Evolutionary conservation across 2,888 invertebrate species (phyloP), one percentile per base, ranked within the genome.

Genomic region (Brachyopa scutellaris): DNA sequence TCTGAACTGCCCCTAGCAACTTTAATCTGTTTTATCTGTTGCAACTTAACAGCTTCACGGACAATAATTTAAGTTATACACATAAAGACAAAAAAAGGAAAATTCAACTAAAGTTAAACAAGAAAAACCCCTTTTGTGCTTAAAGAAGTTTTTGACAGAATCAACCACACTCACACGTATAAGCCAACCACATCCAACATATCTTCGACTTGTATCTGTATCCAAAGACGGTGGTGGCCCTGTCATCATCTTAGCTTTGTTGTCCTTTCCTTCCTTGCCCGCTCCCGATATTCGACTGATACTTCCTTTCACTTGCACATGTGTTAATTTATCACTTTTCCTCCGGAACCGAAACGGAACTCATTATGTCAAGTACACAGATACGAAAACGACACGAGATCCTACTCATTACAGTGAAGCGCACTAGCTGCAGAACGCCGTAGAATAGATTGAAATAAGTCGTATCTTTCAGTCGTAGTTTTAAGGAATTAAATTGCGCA

Each of bases 241-340:
- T 29, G 2, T 29, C 9, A 13, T 40, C 29, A 33, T 19, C 2
- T 4, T 38, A 6, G 29, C 15, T 19, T 51, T 19, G 17, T 66
- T 51, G 11, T 64, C 40, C 29, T 38, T 29, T 23, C 40, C 33
- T 9, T 17, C 51, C n/a, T n/a, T n/a, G n/a, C n/a, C n/a, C n/a
- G n/a, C n/a, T n/a, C n/a, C n/a, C n/a, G n/a, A n/a, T n/a, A n/a
- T 29, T 51, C 40, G 42, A 13, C 40, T 66, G 66, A 42, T 51
- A 66, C 40, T 21, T 53, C 26, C 66, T 53, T 42, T 66, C 66
- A 66, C 53, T 66, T 66, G 40, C 66, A 53, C 66, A 66, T 66
- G 66, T 66, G 53, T 42, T 51, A 66, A 66, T 66, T 66, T 66
- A 66, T 66, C 51, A 51, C 53, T 31, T 66, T 38, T 4, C 57